Conservation (phyloP, 2,797 vertebrate species). For the Macroramphosus scolopax region DNA sequence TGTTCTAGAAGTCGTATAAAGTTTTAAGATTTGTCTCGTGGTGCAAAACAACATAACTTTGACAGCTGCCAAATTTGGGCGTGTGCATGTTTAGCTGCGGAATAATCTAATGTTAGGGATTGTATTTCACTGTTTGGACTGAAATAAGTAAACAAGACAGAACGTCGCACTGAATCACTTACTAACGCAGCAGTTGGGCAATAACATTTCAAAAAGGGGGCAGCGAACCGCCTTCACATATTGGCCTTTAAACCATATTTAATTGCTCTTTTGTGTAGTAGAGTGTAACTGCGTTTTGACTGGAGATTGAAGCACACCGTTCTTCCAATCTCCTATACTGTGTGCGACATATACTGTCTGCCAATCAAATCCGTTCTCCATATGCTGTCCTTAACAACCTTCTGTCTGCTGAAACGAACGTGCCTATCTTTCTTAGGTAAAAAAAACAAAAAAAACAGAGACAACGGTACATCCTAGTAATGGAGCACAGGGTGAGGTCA, state of each 20-base stretch:
- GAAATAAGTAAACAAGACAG: conserved; percentile 27
- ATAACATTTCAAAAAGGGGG: conserved; percentile 63
- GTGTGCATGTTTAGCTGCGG: conserved; percentile 5
- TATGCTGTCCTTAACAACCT: conserved; percentile 77
- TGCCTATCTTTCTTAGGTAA: conserved; percentile 59
- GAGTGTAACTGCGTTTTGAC: conserved; percentile 61
- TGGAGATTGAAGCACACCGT: conserved; percentile 57
- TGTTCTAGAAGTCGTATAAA: conserved; percentile 3
- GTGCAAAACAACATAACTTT: conserved; percentile 19
- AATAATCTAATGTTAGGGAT: conserved; percentile 15
- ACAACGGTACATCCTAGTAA: conserved; percentile 58
- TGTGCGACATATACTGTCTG: conserved; percentile 66
- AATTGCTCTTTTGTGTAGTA: conserved; percentile 69
- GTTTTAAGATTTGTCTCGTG: conserved; percentile 19
- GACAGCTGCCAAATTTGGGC: conserved; percentile 17
- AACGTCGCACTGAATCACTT: conserved; percentile 42
- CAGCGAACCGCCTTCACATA: conserved; percentile 50
- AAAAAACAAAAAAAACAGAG: conserved; percentile 32
- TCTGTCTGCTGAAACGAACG: conserved; percentile 67
- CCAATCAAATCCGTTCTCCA: conserved; percentile 75
- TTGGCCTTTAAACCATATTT: conserved; percentile 71
- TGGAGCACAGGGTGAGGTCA: conserved; percentile 81
- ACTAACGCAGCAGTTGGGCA: conserved; percentile 45
- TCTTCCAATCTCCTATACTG: conserved; percentile 56
- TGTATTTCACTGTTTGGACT: conserved; percentile 22